These are phyloP conservation scores for Trachelus troglodyta DNA, from an alignment of 2,888 invertebrate species.

Conservation along the genomic window DNA sequence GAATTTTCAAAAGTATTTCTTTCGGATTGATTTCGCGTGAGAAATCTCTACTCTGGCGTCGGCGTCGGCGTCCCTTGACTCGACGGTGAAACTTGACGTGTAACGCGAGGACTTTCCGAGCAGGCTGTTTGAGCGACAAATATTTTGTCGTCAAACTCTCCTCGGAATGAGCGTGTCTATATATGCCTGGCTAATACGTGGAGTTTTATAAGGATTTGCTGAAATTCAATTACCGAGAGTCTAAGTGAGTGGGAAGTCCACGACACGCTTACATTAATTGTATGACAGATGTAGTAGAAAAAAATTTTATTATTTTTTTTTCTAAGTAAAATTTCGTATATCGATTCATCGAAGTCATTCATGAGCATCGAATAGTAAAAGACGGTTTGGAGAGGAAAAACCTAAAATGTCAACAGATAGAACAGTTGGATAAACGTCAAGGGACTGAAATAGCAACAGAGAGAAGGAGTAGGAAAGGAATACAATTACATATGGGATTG, in stretches of 20 bases:
- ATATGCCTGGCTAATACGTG: slow-evolving; percentile 65
- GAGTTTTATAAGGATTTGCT: slow-evolving; percentile 62
- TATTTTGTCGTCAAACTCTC: slow-evolving; percentile 66
- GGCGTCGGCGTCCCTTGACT: not conserved
- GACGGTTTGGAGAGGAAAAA: not conserved
- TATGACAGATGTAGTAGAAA: not conserved
- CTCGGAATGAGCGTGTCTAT: slow-evolving; percentile 64
- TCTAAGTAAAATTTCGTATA: not conserved
- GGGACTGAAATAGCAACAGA: not conserved
- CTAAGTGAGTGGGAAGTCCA: not conserved
- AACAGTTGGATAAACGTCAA: not conserved
- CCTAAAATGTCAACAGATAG: not conserved
- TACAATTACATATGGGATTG: not conserved
- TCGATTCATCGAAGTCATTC: not conserved
- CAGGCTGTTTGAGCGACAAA: slow-evolving; percentile 66
- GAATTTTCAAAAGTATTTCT: not conserved
- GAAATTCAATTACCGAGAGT: slow-evolving; percentile 54
- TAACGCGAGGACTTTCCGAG: slow-evolving; percentile 44
- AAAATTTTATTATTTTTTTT: not conserved
- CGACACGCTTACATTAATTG: not conserved
- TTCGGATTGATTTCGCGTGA: not conserved
- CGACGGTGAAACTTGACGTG: not conserved
- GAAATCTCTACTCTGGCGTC: not conserved
- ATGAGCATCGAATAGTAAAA: not conserved
- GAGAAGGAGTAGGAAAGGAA: not conserved